Conservation (phyloP, 1,140 invertebrate genomes). For the Halictus rubicundus region DNA sequence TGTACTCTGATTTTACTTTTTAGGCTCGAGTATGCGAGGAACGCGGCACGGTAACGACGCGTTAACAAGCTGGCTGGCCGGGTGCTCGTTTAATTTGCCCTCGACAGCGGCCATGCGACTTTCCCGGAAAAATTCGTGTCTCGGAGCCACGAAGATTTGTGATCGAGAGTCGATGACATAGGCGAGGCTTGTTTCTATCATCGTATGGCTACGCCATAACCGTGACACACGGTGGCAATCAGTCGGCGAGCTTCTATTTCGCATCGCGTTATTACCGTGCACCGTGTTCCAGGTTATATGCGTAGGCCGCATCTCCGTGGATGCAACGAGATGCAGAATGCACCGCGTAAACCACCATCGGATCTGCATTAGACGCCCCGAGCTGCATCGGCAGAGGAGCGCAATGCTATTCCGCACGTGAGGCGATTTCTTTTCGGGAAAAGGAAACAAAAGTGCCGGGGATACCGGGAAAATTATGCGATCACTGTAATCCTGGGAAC, state of each 20-base stretch:
- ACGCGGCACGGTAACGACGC: neutral
- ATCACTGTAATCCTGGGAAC: conserved; percentile 38
- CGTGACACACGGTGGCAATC: conserved; percentile 42
- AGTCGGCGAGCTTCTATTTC: conserved; percentile 28
- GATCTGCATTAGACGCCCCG: conserved; percentile 7
- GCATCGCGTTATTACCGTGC: conserved; percentile 37
- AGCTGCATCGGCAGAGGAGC: neutral
- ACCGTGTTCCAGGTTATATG: conserved; percentile 18
- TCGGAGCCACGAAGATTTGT: neutral
- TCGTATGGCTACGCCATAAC: conserved; percentile 13
- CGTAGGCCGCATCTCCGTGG: conserved; percentile 11
- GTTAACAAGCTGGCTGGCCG: neutral
- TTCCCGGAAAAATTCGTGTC: neutral
- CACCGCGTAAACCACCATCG: conserved; percentile 22
- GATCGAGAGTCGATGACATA: no score
- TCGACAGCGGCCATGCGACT: neutral
- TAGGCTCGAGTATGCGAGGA: neutral
- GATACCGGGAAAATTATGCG: neutral
- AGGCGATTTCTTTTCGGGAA: conserved; percentile 23
- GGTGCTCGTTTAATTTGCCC: neutral
- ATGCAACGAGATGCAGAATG: conserved; percentile 1
- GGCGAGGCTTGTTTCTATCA: conserved; percentile 3
- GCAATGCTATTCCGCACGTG: conserved; percentile 2
- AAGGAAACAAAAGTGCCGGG: conserved; percentile 5
- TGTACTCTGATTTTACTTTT: neutral